Conservation (phyloP, 1,140 invertebrate genomes). For the Cyrtorhinus lividipennis region DNA sequence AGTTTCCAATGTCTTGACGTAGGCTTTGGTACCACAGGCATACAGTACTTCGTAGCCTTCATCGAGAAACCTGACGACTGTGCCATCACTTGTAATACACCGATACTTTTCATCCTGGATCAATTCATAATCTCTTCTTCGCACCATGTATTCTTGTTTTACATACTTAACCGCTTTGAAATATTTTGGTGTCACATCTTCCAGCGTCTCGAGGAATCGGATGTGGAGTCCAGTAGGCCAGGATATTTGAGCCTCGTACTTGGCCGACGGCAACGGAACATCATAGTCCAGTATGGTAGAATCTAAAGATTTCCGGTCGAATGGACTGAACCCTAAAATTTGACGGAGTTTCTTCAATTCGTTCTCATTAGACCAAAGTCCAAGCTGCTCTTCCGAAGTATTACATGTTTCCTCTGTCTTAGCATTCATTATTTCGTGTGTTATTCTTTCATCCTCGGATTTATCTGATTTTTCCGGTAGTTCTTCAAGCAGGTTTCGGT, state of each 20-base stretch:
- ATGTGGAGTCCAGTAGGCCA: constrained; percentile 5
- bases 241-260: constrained; percentile 2
- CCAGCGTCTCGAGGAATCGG: background rate
- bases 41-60: background rate
- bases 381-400: background rate
- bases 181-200: background rate
- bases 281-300: background rate
- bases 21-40: background rate
- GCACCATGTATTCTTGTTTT: constrained; percentile 6
- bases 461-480: background rate
- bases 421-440: too few relatives aligned
- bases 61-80: background rate
- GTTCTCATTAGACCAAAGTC: background rate
- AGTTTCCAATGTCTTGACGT: background rate
- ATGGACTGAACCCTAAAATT: background rate
- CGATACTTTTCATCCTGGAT: constrained; percentile 1
- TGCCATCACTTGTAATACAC: background rate
- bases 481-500: background rate
- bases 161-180: background rate
- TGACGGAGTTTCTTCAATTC: too few relatives aligned
- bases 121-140: background rate
- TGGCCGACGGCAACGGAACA: background rate
- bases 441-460: too few relatives aligned
- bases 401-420: background rate
- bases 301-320: background rate